Conservation (phyloP, 2,113 vertebrate genomes). For the Picathartes gymnocephalus region DNA sequence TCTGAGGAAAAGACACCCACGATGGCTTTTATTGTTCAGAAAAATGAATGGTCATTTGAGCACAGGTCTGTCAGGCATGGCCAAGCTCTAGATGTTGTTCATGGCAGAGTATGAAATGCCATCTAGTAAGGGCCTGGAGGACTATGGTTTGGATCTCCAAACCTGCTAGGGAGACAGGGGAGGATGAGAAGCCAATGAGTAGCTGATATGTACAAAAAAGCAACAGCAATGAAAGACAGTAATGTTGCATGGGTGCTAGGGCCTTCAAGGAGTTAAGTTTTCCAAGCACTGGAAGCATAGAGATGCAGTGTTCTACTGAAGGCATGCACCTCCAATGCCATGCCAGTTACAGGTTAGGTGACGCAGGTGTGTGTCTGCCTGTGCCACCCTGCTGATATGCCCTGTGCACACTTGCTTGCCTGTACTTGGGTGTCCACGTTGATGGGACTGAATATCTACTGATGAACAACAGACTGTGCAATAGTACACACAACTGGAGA, state of each 20-base stretch:
- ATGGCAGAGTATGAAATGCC: not conserved
- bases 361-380: not conserved
- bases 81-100: not conserved
- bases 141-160: not conserved
- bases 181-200: not conserved
- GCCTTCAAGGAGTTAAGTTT: not conserved
- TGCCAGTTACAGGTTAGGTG: not conserved
- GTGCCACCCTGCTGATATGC: not conserved
- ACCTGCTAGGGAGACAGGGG: fast-evolving
- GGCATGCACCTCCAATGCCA: fast-evolving
- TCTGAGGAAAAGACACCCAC: fast-evolving
- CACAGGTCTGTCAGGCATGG: not conserved
- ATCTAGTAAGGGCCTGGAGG: not conserved
- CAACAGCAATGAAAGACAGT: not conserved
- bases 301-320: not conserved
- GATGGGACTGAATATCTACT: not conserved
- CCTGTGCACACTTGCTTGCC: not conserved
- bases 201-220: not conserved
- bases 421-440: not conserved
- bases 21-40: not conserved
- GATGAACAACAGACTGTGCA: not conserved
- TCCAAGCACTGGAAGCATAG: not conserved
- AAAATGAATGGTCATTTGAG: not conserved
- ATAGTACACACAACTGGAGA: not conserved
- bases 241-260: not conserved